Evolutionary conservation across 1,140 invertebrate species (phyloP), one percentile per base, ranked within the genome.

Genomic region (Dendroctonus ponderosae): DNA sequence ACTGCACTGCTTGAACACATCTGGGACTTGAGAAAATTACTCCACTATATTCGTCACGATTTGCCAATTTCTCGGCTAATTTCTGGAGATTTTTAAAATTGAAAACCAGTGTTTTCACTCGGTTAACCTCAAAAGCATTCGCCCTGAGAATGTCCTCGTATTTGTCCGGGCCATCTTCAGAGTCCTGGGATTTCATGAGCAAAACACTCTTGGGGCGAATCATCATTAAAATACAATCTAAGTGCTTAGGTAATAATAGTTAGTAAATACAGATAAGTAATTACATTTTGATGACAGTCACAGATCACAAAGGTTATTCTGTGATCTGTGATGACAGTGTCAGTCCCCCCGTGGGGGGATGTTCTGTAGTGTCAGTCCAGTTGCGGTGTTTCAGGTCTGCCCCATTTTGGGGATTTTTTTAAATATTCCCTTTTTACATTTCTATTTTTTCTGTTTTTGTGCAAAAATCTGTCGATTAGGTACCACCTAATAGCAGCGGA

Each of bases 21-120:
- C 81, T 69, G 51, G 78, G 78, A 72, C 81, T 83, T 6, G 81
- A 80, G 46, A 83, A 77, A 39, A 82, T 71, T 58, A 83, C 71
- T 9, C 80, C 77, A 62, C 65, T 73, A 49, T 74, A 80, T 14
- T 69, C 46, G 54, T 73, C 60, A 38, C 72, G 69, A 59, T 76
- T 74, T 67, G 76, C 39, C 58, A 82, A 67, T 69, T 77, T 75
- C 14, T 71, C 54, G 37, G 68, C 66, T 53, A 82, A 69, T 37
- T 59, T 42, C 12, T 74, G 61, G 48, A 79, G 67, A 72, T 82
- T 81, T 66, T 71, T 74, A 68, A 75, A 81, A 52, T 75, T 62
- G 68, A 82, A 82, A 39, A 75, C 76, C 56, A 80, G 64, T 9
- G 76, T 74, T 70, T 78, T 77, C 43, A 79, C 63, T 58, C 70